Evolutionary conservation across 64 coral and sea anemone genomes (phyloP).

Genomic region (Pocillopora damicornis): DNA sequence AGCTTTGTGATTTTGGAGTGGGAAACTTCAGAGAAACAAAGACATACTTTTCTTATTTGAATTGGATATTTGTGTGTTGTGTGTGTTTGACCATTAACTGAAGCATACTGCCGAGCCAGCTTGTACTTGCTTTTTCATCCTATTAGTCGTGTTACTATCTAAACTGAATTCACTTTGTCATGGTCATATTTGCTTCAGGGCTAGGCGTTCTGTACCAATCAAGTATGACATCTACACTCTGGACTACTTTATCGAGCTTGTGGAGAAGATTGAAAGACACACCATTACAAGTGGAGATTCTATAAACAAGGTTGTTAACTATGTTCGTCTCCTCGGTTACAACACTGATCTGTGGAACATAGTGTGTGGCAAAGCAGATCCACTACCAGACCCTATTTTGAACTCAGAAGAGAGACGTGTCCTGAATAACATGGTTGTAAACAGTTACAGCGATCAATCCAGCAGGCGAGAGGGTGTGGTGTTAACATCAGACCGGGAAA

Average conservation of each 20-base stretch:
- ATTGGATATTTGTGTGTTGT: too few relatives aligned
- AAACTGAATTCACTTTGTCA: not conserved
- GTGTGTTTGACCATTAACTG: too few relatives aligned
- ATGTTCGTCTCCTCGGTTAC: constrained; percentile 18
- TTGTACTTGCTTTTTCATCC: too few relatives aligned
- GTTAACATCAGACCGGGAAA: constrained; percentile 35
- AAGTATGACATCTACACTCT: constrained; percentile 51
- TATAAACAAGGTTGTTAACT: constrained; percentile 30
- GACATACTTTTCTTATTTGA: too few relatives aligned
- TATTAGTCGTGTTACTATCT: too few relatives aligned
- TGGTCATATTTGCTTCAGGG: not conserved
- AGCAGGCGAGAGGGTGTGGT: constrained; percentile 52
- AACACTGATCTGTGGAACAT: constrained; percentile 43
- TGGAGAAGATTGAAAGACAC: constrained; percentile 55
- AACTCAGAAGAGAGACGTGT: constrained; percentile 42
- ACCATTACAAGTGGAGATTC: constrained; percentile 10
- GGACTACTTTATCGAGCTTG: constrained; percentile 59
- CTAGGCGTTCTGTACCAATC: constrained; percentile 7
- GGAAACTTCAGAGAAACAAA: too few relatives aligned
- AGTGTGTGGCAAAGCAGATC: constrained; percentile 23
- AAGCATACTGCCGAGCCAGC: too few relatives aligned
- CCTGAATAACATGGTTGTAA: constrained; percentile 52
- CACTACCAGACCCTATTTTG: constrained; percentile 23
- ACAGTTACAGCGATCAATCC: not conserved
- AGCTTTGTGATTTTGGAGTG: too few relatives aligned